Base-by-base conservation (phyloP, 2,113 vertebrate species). In the Bubo bubo region DNA sequence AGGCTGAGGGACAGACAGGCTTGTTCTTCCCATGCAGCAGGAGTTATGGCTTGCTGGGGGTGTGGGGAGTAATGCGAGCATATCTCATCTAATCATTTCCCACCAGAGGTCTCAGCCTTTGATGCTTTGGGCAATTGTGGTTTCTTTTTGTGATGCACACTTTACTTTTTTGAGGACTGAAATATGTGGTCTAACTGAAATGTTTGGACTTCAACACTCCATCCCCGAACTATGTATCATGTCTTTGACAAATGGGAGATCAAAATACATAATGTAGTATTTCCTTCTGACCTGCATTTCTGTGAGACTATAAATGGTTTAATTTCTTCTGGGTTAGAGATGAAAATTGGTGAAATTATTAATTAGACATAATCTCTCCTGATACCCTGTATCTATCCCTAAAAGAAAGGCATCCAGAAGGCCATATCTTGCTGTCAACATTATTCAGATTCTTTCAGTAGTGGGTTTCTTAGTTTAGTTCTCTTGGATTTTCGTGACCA, bases 41-140 rank as follows among this genome's bases (percentile, higher is more conserved):
- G 26, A 80, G 37, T 68, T 50, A 12, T 0, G 8, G 28, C 56
- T 93, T 88, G 62, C 56, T 88, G 34, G 27, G 26, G 8, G 8
- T 37, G 32, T 20, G 22, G 39, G 55, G 21, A 81, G 37, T 79
- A 13, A 10, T 43, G 23, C 1, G 1, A 59, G 12, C 7, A 6
- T 70, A 37, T 91, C 63, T 88, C 59, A 88, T 86, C 79, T 94
- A 75, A 88, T 90, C 84, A 34, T 26, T 59, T 93, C 74, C 84
- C 64, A 72, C 43, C 86, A 91, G 86, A 94, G 64, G 55, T 56
- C 72, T 92, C 50, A 23, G 50, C 50, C 10, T 77, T 64, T 93
- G 70, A 34, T 91, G 39, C 70, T 85, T 96, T 74, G 43, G 14
- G 56, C 53, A 92, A 23, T 37, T 92, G 82, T 62, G 77, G 26